These are phyloP conservation scores for Panthera leo DNA, from an alignment of 2,113 vertebrate genomes.

Conservation along the genomic window DNA sequence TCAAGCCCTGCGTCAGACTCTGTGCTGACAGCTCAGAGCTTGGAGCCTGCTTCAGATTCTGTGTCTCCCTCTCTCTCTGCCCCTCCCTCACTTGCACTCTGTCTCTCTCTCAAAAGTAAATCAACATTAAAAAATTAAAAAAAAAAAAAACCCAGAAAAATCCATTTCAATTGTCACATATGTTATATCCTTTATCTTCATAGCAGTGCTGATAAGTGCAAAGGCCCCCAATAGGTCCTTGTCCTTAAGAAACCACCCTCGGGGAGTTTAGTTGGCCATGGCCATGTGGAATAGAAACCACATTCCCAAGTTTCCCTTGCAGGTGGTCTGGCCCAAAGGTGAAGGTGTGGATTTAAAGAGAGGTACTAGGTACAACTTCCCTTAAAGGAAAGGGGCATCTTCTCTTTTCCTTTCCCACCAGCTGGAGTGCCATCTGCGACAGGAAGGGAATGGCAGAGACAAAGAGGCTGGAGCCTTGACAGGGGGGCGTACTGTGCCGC, in stretches of 20 bases:
- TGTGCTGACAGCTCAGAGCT: no score
- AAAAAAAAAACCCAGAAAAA: background rate
- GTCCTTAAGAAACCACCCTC: background rate
- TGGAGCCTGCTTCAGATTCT: no score
- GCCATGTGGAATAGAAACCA: background rate
- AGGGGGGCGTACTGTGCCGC: background rate
- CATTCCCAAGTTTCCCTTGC: background rate
- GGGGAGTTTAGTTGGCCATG: background rate
- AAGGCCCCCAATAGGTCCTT: background rate
- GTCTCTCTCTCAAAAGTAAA: no score
- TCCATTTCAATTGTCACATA: background rate
- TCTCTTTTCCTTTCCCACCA: background rate
- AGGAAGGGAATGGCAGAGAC: background rate
- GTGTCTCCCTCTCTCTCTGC: no score
- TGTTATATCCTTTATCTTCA: background rate
- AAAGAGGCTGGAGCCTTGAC: background rate
- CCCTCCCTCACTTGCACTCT: no score
- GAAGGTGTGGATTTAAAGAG: background rate
- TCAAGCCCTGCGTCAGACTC: no score
- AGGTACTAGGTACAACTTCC: background rate
- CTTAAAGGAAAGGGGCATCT: background rate
- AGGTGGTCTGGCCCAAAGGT: background rate
- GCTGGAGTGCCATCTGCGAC: background rate
- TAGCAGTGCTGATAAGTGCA: background rate
- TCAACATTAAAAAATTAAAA: background rate